phyloP scores from a whole-genome alignment of 2,888 invertebrate species.

The Apamea monoglypha region DNA sequence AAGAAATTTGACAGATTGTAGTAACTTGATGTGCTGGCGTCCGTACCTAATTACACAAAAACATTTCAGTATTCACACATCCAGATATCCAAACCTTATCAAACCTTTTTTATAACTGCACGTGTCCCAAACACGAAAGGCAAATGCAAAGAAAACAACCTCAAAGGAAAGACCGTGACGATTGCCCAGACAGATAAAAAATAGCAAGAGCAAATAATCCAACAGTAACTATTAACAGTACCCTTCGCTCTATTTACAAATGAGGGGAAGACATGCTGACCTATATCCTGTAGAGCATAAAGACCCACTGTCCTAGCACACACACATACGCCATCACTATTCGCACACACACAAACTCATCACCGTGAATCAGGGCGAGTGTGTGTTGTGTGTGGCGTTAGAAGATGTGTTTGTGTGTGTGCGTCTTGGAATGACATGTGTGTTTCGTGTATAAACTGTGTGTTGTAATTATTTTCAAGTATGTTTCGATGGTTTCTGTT shows the following conservation, averaged over 20 bases:
- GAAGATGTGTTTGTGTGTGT: conserved; percentile 34
- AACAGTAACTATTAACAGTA: conserved; percentile 64
- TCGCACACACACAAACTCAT: conserved; percentile 15
- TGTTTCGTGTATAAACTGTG: conserved; percentile 40
- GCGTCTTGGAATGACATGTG: conserved; percentile 52
- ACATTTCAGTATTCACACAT: not conserved
- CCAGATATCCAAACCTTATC: conserved; percentile 23
- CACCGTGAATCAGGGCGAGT: not conserved
- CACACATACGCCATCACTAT: conserved; percentile 56
- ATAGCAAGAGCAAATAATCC: conserved; percentile 42
- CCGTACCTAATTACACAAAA: not conserved
- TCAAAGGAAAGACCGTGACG: conserved; percentile 54
- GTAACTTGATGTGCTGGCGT: too few species aligned
- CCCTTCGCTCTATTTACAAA: conserved; percentile 77
- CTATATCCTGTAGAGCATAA: conserved; percentile 83
- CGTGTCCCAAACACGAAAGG: conserved; percentile 50
- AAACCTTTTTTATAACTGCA: conserved; percentile 44
- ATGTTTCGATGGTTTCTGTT: conserved; percentile 19
- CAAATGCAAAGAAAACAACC: conserved; percentile 40
- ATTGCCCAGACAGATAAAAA: conserved; percentile 43
- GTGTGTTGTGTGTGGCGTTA: conserved; percentile 34
- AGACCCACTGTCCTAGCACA: conserved; percentile 79
- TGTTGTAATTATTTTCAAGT: conserved; percentile 62
- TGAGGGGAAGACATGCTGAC: conserved; percentile 84
- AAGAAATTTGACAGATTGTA: too few species aligned